These are phyloP conservation scores for Drosophila ercepeae DNA, from an alignment of 1,140 invertebrate species.

Conservation along the genomic window DNA sequence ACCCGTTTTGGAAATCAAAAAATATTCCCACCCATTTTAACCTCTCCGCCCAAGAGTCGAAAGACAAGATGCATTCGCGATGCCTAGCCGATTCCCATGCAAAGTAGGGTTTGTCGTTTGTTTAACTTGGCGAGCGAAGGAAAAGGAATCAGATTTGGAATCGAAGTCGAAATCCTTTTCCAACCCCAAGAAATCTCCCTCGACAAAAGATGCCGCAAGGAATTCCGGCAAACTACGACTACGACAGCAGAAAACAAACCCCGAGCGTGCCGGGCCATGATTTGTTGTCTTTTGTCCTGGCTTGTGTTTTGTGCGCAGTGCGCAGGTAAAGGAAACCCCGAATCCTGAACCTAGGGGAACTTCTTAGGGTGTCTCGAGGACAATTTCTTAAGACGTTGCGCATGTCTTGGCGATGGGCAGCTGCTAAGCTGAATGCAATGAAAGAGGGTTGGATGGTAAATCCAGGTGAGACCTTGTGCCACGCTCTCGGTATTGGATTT, in stretches of 20 bases:
- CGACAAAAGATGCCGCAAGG: conserved; percentile 42
- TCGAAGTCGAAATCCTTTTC: conserved; percentile 3
- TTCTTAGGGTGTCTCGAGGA: conserved; percentile 46
- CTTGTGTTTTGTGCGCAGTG: conserved; percentile 33
- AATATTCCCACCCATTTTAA: conserved; percentile 83
- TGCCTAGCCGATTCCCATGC: conserved; percentile 56
- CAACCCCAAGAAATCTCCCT: conserved; percentile 37
- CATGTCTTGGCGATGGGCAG: conserved; percentile 72
- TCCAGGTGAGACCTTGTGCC: conserved; percentile 74
- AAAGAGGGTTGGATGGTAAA: conserved; percentile 63
- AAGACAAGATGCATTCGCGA: conserved; percentile 39
- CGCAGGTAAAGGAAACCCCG: conserved; percentile 23
- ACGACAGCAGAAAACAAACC: conserved; percentile 16
- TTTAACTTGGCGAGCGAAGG: conserved; percentile 15
- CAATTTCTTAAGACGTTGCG: conserved; percentile 74
- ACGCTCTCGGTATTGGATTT: conserved; percentile 21
- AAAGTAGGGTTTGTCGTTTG: conserved; percentile 24
- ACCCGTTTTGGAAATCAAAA: conserved; percentile 64
- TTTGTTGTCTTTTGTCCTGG: conserved; percentile 46
- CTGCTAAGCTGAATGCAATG: conserved; percentile 49
- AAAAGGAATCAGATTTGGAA: conserved; percentile 10
- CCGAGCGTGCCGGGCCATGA: conserved; percentile 43
- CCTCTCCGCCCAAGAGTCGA: conserved; percentile 53
- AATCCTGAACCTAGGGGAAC: conserved; percentile 47
- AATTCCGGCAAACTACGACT: conserved; percentile 25